A percentile compares a stretch with the other conserved stretches of the same genome.
These are phyloP conservation scores for Sipha flava DNA, from an alignment of 1,140 invertebrate genomes.

Conservation along the genomic window DNA sequence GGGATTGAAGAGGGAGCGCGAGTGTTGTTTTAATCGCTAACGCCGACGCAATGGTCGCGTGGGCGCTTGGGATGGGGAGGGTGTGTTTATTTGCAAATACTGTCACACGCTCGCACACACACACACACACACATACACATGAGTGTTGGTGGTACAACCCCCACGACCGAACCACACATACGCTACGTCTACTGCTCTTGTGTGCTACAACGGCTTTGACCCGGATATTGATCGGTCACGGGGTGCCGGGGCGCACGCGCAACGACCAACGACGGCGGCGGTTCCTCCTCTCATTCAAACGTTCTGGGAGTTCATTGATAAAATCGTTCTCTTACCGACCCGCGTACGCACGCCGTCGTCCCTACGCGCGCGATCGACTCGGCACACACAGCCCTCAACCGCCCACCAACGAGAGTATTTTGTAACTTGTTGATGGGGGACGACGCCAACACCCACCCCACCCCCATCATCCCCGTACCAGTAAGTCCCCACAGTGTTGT, in stretches of 20 bases:
- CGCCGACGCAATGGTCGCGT: too few species aligned
- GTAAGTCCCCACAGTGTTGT: too few species aligned
- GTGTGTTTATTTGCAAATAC: too few species aligned
- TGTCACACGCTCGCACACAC: too few species aligned
- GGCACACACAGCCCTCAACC: not conserved
- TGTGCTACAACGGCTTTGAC: too few species aligned
- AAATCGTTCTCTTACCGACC: not conserved
- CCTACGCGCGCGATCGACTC: not conserved
- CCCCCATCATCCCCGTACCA: not conserved
- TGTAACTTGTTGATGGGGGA: constrained; percentile 14
- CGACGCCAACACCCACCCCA: not conserved
- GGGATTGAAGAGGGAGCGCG: too few species aligned
- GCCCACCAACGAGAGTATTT: not conserved
- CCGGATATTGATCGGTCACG: not conserved
- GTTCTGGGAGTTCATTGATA: not conserved
- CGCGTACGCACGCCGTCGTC: not conserved
- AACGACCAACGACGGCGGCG: not conserved
- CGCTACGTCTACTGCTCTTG: too few species aligned
- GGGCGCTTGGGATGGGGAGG: too few species aligned
- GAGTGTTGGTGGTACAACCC: too few species aligned
- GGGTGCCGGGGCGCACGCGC: not conserved
- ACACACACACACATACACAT: too few species aligned
- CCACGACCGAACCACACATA: too few species aligned
- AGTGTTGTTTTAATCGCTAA: too few species aligned
- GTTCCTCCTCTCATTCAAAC: not conserved